Percentiles rank a stretch among this genome's conserved stretches.
These are phyloP conservation scores for Sylvia borin DNA, from an alignment of 2,797 vertebrate genomes.

Conservation along the genomic window DNA sequence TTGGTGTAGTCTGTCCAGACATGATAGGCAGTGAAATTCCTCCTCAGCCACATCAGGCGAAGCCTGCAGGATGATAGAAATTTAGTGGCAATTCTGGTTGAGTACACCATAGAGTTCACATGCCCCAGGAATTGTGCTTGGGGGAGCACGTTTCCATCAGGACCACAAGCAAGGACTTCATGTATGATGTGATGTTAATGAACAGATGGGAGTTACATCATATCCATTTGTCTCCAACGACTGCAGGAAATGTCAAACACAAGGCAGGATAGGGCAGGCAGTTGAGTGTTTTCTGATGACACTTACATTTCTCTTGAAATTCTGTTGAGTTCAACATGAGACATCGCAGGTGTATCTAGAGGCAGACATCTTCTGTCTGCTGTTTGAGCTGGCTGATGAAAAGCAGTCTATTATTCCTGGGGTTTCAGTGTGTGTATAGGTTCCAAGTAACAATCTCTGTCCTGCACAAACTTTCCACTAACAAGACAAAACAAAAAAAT, in stretches of 20 bases:
- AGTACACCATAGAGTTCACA: fast-evolving
- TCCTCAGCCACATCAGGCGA: neutral
- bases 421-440: neutral
- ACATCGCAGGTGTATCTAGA: neutral
- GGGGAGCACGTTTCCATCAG: neutral
- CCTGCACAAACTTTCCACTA: conserved; percentile 22
- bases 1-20: neutral
- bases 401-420: neutral
- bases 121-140: neutral
- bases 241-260: neutral
- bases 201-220: neutral
- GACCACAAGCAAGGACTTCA: neutral
- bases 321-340: neutral
- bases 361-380: neutral
- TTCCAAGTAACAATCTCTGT: neutral
- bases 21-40: neutral
- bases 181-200: neutral
- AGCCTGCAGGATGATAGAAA: neutral
- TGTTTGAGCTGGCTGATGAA: neutral
- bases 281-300: neutral
- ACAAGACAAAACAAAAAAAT: conserved; percentile 2
- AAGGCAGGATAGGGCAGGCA: neutral
- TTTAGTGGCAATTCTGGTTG: neutral
- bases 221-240: neutral
- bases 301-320: neutral